Percentiles rank a stretch among this genome's conserved stretches.
phyloP scores from a whole-genome alignment of 2,888 invertebrate genomes.

The Eurytoma californica region DNA sequence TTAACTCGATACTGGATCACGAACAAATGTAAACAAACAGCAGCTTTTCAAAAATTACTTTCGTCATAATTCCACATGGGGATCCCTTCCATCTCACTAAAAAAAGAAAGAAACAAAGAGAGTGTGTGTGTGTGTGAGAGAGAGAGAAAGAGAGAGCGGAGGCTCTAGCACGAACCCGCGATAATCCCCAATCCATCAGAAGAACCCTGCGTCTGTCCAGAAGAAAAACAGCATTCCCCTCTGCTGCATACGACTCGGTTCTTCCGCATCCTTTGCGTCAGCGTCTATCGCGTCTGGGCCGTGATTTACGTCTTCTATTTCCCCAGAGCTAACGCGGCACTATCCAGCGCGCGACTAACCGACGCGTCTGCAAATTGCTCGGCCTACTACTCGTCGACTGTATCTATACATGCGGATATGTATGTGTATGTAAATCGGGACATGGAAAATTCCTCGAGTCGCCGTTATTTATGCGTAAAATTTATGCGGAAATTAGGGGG shows the following conservation, averaged over 20 bases:
- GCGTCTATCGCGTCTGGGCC: background rate
- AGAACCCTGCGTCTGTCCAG: background rate
- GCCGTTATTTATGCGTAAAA: slow-evolving; percentile 41
- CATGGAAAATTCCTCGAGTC: background rate
- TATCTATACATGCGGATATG: too few relatives aligned
- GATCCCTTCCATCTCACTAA: too few relatives aligned
- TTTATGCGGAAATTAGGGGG: slow-evolving; percentile 40
- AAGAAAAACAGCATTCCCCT: background rate
- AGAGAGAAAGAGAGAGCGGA: too few relatives aligned
- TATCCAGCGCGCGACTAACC: too few relatives aligned
- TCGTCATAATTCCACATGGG: too few relatives aligned
- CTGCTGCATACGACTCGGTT: background rate
- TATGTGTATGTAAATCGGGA: slow-evolving; percentile 10
- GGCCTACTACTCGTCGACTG: background rate
- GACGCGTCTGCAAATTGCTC: background rate
- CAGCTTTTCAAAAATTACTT: too few relatives aligned
- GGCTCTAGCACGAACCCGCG: background rate
- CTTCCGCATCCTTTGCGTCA: slow-evolving; percentile 1
- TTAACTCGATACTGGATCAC: too few relatives aligned
- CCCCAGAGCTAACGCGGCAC: background rate
- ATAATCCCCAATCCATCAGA: slow-evolving; percentile 15
- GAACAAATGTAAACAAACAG: too few relatives aligned
- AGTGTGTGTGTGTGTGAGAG: too few relatives aligned
- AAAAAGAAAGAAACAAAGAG: too few relatives aligned
- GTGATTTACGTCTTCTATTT: slow-evolving; percentile 14